A percentile compares a stretch with the other conserved stretches of the same genome.
These are phyloP conservation scores for Exephanes ischioxanthus DNA, from an alignment of 2,888 invertebrate species.

Conservation along the genomic window DNA sequence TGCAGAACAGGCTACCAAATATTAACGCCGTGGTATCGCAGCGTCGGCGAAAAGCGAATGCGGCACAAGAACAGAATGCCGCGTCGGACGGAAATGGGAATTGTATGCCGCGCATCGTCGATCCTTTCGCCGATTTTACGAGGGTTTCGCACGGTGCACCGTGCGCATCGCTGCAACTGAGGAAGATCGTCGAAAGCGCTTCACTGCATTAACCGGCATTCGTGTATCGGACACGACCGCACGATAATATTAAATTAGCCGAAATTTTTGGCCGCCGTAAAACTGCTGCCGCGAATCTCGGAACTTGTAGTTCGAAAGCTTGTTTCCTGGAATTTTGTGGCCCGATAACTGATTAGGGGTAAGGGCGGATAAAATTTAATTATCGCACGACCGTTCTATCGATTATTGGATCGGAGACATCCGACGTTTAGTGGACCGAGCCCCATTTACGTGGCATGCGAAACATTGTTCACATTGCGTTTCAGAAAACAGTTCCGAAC, in stretches of 20 bases:
- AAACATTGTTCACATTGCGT: too few relatives aligned
- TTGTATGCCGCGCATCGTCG: slow-evolving; percentile 27
- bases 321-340: too few relatives aligned
- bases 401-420: too few relatives aligned
- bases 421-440: too few relatives aligned
- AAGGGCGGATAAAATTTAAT: too few relatives aligned
- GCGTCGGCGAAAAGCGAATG: slow-evolving; percentile 10
- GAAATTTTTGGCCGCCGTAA: too few relatives aligned
- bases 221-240: slow-evolving; percentile 8
- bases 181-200: neutral
- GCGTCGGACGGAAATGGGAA: slow-evolving; percentile 18
- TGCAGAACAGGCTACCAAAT: slow-evolving; percentile 20
- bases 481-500: too few relatives aligned
- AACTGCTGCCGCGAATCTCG: too few relatives aligned
- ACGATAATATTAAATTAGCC: slow-evolving; percentile 26
- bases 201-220: neutral
- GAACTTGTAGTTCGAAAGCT: too few relatives aligned
- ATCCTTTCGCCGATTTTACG: slow-evolving; percentile 26
- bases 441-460: too few relatives aligned
- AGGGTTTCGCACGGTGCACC: slow-evolving; percentile 57
- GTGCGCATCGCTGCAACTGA: slow-evolving; percentile 19
- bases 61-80: neutral
- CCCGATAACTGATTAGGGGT: too few relatives aligned
- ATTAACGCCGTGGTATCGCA: slow-evolving; percentile 17
- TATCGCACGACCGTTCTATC: too few relatives aligned